These are phyloP conservation scores for Triplophysa rosa DNA, from an alignment of 2,113 vertebrate genomes.

Conservation along the genomic window DNA sequence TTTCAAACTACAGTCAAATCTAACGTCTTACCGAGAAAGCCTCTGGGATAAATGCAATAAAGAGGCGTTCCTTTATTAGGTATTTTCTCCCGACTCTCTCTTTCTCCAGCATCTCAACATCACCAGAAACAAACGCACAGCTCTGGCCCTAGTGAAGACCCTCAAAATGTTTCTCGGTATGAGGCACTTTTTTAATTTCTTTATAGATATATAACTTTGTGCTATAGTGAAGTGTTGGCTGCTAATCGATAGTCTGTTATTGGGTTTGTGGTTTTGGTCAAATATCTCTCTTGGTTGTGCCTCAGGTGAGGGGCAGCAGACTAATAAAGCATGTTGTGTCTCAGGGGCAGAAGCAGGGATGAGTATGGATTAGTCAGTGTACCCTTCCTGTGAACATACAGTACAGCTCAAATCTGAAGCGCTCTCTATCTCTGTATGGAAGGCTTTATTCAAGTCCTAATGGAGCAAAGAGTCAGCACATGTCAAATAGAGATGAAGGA, in stretches of 20 bases:
- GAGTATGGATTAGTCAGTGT: slow-evolving; percentile 36
- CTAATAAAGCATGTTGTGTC: slow-evolving; percentile 70
- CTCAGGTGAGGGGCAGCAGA: slow-evolving; percentile 69
- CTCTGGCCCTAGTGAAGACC: slow-evolving; percentile 13
- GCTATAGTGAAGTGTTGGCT: slow-evolving; percentile 70
- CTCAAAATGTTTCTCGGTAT: slow-evolving; percentile 14
- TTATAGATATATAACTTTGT: slow-evolving; percentile 68
- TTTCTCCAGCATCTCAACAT: slow-evolving; percentile 37
- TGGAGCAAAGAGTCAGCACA: slow-evolving; percentile 39
- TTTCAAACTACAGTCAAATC: slow-evolving; percentile 1
- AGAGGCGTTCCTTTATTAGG: slow-evolving; percentile 13
- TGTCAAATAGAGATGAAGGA: slow-evolving; percentile 42
- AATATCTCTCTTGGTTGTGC: slow-evolving; percentile 69
- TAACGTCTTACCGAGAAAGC: slow-evolving; percentile 19
- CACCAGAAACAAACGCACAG: slow-evolving; percentile 43
- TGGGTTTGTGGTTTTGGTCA: slow-evolving; percentile 75
- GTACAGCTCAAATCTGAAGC: slow-evolving; percentile 26
- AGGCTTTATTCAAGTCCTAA: slow-evolving; percentile 35
- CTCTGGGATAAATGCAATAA: slow-evolving; percentile 31
- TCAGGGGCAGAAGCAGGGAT: slow-evolving; percentile 38
- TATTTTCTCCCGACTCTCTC: slow-evolving; percentile 47
- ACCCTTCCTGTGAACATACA: slow-evolving; percentile 37
- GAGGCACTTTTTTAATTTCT: slow-evolving; percentile 69
- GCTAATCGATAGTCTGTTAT: slow-evolving; percentile 78
- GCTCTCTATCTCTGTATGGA: slow-evolving; percentile 24